Evolutionary conservation across 2,888 invertebrate species (phyloP).

Genomic region (Tolmerus cingulatus): DNA sequence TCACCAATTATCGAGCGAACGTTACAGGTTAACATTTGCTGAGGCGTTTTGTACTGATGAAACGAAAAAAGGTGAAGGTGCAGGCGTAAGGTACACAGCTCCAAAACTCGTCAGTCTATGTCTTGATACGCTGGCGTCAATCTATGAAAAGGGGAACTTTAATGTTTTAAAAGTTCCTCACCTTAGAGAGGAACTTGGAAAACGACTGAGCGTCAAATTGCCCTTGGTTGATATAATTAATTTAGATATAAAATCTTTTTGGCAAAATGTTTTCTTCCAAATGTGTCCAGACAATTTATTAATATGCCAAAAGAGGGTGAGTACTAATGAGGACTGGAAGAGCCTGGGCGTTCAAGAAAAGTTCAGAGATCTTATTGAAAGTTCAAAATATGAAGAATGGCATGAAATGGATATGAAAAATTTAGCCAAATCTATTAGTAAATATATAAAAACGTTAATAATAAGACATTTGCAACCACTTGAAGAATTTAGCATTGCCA

Average conservation of each 20-base stretch:
- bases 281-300: background rate
- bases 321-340: constrained; percentile 1
- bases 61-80: background rate
- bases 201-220: background rate
- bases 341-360: background rate
- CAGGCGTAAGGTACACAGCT: background rate
- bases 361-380: constrained; percentile 11
- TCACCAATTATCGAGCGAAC: background rate
- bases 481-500: background rate
- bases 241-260: background rate
- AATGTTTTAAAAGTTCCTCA: background rate
- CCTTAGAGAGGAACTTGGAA: background rate
- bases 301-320: background rate
- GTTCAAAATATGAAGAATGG: background rate
- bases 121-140: background rate
- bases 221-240: background rate
- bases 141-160: background rate
- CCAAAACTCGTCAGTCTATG: background rate
- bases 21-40: background rate
- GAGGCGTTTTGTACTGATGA: background rate
- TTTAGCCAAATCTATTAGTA: background rate
- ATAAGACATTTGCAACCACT: background rate
- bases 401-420: background rate
- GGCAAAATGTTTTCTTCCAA: background rate
- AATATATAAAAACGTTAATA: background rate